Percentiles rank a stretch among this genome's conserved stretches.
Conservation (phyloP, 2,113 vertebrate genomes). For the Pterophyllum scalare region DNA sequence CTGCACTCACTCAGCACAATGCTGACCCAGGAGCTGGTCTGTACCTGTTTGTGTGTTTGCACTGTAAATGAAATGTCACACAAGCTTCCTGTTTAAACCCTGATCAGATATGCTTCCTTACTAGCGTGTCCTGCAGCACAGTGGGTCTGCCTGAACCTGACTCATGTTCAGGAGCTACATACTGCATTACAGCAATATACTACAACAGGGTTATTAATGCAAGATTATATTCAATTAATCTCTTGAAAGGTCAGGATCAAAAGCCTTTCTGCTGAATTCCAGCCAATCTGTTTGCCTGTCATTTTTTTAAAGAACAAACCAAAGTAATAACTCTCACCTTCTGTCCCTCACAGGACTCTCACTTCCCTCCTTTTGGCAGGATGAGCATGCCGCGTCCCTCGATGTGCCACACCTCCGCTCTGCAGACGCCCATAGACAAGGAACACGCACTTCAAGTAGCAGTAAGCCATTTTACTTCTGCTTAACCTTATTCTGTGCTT, state of each 20-base stretch:
- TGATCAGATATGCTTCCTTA: not conserved
- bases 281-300: not conserved
- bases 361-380: constrained; percentile 71
- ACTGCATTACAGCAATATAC: not conserved
- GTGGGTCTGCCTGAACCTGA: not conserved
- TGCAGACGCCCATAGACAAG: constrained; percentile 82
- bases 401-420: constrained; percentile 82
- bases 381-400: constrained; percentile 72
- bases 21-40: constrained; percentile 78
- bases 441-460: constrained; percentile 78
- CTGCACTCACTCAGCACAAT: constrained; percentile 80
- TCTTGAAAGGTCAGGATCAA: not conserved
- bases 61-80: not conserved
- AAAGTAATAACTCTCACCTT: not conserved
- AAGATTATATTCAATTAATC: not conserved
- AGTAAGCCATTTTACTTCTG: constrained; percentile 50
- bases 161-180: not conserved
- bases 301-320: not conserved
- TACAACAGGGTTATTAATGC: rapidly evolving
- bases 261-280: not conserved
- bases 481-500: not conserved
- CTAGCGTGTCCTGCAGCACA: not conserved
- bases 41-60: constrained; percentile 34
- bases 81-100: not conserved
- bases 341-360: constrained; percentile 68